Evolutionary conservation across 2,113 vertebrate genomes (phyloP).

Genomic region (Channa argus): DNA sequence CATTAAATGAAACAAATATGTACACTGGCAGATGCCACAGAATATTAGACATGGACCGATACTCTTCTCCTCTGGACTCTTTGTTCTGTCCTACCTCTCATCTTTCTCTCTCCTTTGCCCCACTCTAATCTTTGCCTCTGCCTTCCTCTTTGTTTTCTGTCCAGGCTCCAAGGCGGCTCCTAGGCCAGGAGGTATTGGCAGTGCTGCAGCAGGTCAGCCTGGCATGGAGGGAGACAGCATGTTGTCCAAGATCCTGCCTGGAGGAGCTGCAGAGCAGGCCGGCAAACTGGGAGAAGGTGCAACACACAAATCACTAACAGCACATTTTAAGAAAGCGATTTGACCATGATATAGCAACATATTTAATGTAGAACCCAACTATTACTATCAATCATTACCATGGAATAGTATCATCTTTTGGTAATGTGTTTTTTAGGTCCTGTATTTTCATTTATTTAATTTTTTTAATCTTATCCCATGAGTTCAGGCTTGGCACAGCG

Average conservation of each 20-base stretch:
- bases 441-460: too few species aligned
- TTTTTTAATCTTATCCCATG: too few species aligned
- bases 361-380: neutral
- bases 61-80: neutral
- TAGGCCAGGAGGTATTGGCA: constrained; percentile 82
- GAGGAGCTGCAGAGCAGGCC: constrained; percentile 94
- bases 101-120: neutral
- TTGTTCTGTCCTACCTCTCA: neutral
- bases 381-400: neutral
- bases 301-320: neutral
- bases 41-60: neutral
- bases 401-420: neutral
- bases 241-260: constrained; percentile 96
- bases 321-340: neutral
- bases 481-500: too few species aligned
- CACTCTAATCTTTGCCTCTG: constrained; percentile 10
- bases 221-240: constrained; percentile 90
- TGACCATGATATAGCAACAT: neutral
- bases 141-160: constrained; percentile 12
- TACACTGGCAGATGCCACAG: neutral
- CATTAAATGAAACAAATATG: neutral
- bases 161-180: constrained; percentile 87
- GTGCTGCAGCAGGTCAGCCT: constrained; percentile 84
- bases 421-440: too few species aligned
- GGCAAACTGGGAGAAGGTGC: constrained; percentile 98